Percentiles rank a stretch among this genome's conserved stretches.
These are phyloP conservation scores for Characodon lateralis DNA, from an alignment of 2,797 vertebrate genomes.

Conservation along the genomic window DNA sequence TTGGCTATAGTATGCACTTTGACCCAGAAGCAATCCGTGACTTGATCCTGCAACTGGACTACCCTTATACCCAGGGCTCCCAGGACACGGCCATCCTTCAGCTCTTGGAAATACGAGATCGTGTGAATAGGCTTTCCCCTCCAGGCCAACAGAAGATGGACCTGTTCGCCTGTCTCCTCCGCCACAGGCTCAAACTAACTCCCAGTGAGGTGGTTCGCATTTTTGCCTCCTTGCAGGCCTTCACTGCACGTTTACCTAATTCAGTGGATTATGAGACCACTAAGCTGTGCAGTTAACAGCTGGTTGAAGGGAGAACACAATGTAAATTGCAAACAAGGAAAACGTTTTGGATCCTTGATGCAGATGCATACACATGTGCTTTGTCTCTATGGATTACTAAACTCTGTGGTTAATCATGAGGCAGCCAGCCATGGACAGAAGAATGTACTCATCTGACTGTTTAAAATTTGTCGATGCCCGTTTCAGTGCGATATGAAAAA, in stretches of 20 bases:
- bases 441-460: slow-evolving; percentile 67
- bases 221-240: slow-evolving; percentile 91
- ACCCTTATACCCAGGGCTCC: slow-evolving; percentile 95
- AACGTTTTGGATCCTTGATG: slow-evolving; percentile 30
- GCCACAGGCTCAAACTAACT: slow-evolving; percentile 94
- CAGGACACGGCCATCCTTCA: slow-evolving; percentile 95
- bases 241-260: slow-evolving; percentile 92
- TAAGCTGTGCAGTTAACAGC: slow-evolving; percentile 97
- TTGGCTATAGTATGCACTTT: slow-evolving; percentile 99
- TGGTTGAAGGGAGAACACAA: slow-evolving; percentile 36
- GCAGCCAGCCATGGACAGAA: slow-evolving; percentile 51
- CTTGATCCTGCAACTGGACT: slow-evolving; percentile 95
- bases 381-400: slow-evolving; percentile 54
- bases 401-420: slow-evolving; percentile 46
- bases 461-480: slow-evolving; percentile 53
- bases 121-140: slow-evolving; percentile 94
- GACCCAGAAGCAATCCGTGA: slow-evolving; percentile 96
- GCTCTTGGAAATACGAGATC: slow-evolving; percentile 92
- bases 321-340: slow-evolving; percentile 16
- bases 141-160: slow-evolving; percentile 91
- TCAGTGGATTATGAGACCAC: slow-evolving; percentile 94
- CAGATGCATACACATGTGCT: slow-evolving; percentile 33
- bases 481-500: slow-evolving; percentile 49
- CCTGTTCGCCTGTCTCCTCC: slow-evolving; percentile 94
- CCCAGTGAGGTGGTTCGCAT: slow-evolving; percentile 94